Evolutionary conservation across 2,113 vertebrate species (phyloP).

Genomic region (Noctilio leporinus): DNA sequence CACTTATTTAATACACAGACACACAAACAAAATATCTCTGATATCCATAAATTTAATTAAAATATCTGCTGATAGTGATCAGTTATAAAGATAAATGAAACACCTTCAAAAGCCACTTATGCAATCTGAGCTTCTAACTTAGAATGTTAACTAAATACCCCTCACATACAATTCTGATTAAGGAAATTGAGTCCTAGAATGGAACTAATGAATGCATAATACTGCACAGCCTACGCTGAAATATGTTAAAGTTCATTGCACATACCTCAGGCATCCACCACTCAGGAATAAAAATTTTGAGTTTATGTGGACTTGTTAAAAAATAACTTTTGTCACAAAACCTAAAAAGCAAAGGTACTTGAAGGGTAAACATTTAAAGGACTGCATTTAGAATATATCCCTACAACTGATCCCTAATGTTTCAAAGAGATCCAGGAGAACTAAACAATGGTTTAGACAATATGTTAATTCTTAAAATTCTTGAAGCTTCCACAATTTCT

Average conservation of each 20-base stretch:
- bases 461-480: neutral
- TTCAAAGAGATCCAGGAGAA: neutral
- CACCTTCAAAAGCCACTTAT: neutral
- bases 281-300: neutral
- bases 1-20: neutral
- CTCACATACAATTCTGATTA: neutral
- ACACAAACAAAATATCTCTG: neutral
- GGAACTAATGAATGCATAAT: neutral
- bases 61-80: neutral
- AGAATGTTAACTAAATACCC: neutral
- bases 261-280: neutral
- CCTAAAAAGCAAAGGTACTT: neutral
- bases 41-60: neutral
- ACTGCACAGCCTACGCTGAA: neutral
- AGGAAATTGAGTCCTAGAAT: neutral
- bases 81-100: neutral
- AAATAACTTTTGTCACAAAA: neutral
- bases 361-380: neutral
- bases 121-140: neutral
- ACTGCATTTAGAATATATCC: neutral
- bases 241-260: neutral
- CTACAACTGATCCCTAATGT: neutral
- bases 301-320: neutral
- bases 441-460: neutral
- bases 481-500: neutral